Conservation (phyloP, 2,113 vertebrate species). For the Corythaixoides concolor region DNA sequence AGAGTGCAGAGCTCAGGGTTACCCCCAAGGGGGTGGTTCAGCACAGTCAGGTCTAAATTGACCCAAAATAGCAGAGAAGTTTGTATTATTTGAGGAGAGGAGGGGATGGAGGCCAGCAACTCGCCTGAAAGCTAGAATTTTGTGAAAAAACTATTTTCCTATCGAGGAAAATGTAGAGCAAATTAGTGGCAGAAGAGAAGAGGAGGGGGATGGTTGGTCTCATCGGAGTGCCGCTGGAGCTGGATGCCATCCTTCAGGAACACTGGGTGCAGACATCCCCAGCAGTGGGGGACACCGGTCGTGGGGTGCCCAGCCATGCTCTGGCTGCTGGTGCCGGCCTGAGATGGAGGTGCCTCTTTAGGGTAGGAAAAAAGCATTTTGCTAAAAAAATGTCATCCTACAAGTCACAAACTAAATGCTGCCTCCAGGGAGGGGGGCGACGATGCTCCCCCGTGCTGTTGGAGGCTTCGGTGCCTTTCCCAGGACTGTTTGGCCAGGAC, state of each 20-base stretch:
- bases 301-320: neutral
- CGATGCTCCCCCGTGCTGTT: rapidly evolving
- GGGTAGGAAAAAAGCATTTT: neutral
- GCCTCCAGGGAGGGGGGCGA: neutral
- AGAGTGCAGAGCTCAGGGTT: neutral
- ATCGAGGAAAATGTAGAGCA: neutral
- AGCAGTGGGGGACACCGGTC: rapidly evolving
- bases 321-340: neutral
- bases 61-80: neutral
- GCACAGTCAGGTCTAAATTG: neutral
- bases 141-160: neutral
- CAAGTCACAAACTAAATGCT: neutral
- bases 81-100: neutral
- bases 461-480: neutral
- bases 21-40: rapidly evolving
- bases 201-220: neutral
- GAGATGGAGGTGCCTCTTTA: neutral
- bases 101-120: neutral
- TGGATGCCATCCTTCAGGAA: neutral
- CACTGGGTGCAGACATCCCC: neutral
- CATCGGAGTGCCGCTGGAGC: neutral
- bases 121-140: neutral
- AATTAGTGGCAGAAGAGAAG: neutral
- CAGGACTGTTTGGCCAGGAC: neutral
- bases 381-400: neutral